Conservation (phyloP, 2,888 invertebrate genomes). For the Phoenoteleia sp. region DNA sequence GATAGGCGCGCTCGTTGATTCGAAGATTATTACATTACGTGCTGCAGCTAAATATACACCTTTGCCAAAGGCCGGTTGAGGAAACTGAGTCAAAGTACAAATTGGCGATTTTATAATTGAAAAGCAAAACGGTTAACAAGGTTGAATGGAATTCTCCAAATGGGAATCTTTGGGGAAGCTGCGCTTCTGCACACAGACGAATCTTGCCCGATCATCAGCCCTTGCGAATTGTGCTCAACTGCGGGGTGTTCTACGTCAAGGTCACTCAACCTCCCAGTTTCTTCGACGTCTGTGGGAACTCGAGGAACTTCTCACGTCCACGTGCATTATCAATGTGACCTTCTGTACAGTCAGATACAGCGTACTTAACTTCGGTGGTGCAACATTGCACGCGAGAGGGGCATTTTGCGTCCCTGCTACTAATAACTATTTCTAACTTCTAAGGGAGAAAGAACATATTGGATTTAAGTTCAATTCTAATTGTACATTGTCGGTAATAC, state of each 20-base stretch:
- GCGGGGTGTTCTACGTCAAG: constrained; percentile 75
- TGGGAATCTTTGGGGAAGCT: background rate
- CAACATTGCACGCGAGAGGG: too few relatives aligned
- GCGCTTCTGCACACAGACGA: constrained; percentile 32
- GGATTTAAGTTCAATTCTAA: too few relatives aligned
- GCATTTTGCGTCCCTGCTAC: too few relatives aligned
- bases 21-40: constrained; percentile 29
- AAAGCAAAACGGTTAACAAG: background rate
- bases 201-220: constrained; percentile 47
- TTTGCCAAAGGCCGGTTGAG: background rate
- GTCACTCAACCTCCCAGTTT: constrained; percentile 75
- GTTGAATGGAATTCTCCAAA: constrained; percentile 2
- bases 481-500: too few relatives aligned
- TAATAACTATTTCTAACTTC: too few relatives aligned
- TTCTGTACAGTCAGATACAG: constrained; percentile 51
- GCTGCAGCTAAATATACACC: background rate
- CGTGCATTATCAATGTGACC: constrained; percentile 69
- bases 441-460: too few relatives aligned
- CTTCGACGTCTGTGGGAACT: constrained; percentile 84
- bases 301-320: constrained; percentile 83
- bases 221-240: too few relatives aligned
- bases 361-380: constrained; percentile 43
- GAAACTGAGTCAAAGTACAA: constrained; percentile 9
- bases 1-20: background rate
- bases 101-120: constrained; percentile 46